Percentiles rank a stretch among this genome's conserved stretches.
Evolutionary conservation across 1,140 invertebrate genomes (phyloP).

Genomic region (Samia ricini): DNA sequence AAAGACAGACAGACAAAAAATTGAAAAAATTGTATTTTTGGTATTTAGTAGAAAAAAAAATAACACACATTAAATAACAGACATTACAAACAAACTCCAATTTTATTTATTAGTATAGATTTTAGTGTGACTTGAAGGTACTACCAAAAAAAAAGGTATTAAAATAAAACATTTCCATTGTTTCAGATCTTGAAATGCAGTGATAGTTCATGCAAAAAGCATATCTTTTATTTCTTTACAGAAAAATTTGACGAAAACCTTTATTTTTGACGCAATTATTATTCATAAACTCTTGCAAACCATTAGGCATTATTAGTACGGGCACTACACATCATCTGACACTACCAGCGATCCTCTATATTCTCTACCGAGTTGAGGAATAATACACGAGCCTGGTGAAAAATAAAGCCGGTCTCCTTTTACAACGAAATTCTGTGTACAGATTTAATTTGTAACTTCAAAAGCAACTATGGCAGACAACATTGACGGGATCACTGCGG

Average conservation of each 20-base stretch:
- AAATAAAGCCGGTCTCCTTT: background rate
- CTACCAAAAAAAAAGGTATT: background rate
- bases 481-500: constrained; percentile 38
- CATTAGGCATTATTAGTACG: constrained; percentile 42
- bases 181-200: constrained; percentile 74
- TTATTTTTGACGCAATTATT: constrained; percentile 17
- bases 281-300: constrained; percentile 19
- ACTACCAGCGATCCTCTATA: background rate
- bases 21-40: no score
- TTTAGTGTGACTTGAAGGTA: background rate
- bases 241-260: constrained; percentile 17
- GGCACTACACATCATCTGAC: constrained; percentile 28
- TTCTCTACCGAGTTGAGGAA: background rate
- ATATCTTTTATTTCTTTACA: constrained; percentile 22
- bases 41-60: background rate
- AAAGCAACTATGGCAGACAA: constrained; percentile 26
- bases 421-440: background rate
- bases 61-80: background rate
- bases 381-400: constrained; percentile 11
- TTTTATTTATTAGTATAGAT: background rate
- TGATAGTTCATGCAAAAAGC: constrained; percentile 56
- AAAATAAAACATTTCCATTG: constrained; percentile 17
- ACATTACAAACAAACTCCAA: background rate
- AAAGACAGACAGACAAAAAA: no score
- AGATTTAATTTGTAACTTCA: constrained; percentile 10